phyloP scores from a whole-genome alignment of 1,140 invertebrate genomes.

The Lepidurus apus region DNA sequence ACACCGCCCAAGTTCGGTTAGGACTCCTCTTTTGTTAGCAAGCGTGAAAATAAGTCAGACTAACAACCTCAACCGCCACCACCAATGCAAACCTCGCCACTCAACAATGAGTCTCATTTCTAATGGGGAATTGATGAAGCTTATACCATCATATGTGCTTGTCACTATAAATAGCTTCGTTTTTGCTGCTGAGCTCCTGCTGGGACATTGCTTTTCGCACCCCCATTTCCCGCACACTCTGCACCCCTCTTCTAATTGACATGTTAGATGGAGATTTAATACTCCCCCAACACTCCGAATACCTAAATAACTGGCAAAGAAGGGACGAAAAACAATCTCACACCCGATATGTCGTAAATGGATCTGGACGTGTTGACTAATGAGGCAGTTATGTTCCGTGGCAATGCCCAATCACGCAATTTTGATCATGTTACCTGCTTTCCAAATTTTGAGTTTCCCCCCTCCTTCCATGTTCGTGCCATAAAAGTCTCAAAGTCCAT shows the following conservation, averaged over 20 bases:
- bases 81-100: slow-evolving; percentile 14
- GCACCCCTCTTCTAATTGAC: neutral
- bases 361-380: slow-evolving; percentile 10
- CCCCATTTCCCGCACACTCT: neutral
- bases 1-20: neutral
- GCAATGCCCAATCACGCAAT: slow-evolving; percentile 14
- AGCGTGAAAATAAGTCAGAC: slow-evolving; percentile 18
- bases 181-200: slow-evolving; percentile 16
- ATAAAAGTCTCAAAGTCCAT: neutral
- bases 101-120: slow-evolving; percentile 2
- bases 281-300: neutral
- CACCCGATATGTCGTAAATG: neutral
- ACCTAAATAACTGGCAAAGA: slow-evolving; percentile 5
- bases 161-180: slow-evolving; percentile 19
- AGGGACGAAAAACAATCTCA: slow-evolving; percentile 7
- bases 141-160: slow-evolving; percentile 16
- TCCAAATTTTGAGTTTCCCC: neutral
- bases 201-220: slow-evolving; percentile 9
- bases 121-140: slow-evolving; percentile 21
- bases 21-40: neutral
- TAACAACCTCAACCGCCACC: slow-evolving; percentile 13
- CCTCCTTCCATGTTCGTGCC: neutral
- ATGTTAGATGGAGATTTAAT: slow-evolving; percentile 17
- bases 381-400: neutral
- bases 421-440: neutral